These are phyloP conservation scores for Volucella inflata DNA, from an alignment of 2,888 invertebrate genomes.

Conservation along the genomic window DNA sequence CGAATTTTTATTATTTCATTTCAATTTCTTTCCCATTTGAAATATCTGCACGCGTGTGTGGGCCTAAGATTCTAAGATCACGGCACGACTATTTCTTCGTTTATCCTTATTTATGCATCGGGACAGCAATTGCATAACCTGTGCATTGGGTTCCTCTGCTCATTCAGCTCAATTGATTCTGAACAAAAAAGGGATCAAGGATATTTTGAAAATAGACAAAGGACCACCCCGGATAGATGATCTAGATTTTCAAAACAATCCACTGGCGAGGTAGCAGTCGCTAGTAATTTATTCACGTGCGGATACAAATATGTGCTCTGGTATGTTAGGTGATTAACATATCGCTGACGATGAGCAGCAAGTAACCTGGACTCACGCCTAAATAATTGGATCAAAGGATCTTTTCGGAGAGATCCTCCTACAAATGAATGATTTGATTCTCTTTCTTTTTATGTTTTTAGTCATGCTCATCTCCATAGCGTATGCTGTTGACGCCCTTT, in stretches of 20 bases:
- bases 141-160: constrained; percentile 27
- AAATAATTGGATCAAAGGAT: constrained; percentile 70
- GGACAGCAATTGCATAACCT: constrained; percentile 48
- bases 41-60: constrained; percentile 79
- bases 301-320: constrained; percentile 53
- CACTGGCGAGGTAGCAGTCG: constrained; percentile 5
- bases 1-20: constrained; percentile 52
- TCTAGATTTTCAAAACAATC: constrained; percentile 41
- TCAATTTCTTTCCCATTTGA: constrained; percentile 31
- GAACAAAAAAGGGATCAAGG: constrained; percentile 60
- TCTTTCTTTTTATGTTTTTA: constrained; percentile 14
- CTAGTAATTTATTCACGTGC: constrained; percentile 67
- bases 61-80: constrained; percentile 78
- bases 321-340: constrained; percentile 69
- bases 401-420: constrained; percentile 34
- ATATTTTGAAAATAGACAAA: constrained; percentile 44
- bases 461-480: constrained; percentile 22
- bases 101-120: constrained; percentile 49
- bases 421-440: constrained; percentile 60
- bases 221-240: constrained; percentile 72
- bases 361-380: constrained; percentile 69
- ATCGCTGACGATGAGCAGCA: constrained; percentile 25
- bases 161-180: constrained; percentile 72
- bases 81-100: constrained; percentile 11
- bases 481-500: constrained; percentile 67